phyloP scores from a whole-genome alignment of 1,140 invertebrate genomes.

The Tachypleus tridentatus region DNA sequence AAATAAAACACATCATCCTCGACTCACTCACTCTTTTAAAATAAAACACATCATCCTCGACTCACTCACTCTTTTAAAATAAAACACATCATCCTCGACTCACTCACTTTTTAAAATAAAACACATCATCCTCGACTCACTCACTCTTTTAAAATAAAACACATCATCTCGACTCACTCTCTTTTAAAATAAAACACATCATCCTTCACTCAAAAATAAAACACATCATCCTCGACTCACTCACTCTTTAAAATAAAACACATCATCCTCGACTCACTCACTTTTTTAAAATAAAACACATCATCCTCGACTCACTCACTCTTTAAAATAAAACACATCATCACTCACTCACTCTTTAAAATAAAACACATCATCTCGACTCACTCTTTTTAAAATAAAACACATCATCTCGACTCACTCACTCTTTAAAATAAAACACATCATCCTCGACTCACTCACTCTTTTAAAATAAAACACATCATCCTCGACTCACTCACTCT shows the following conservation, averaged over 20 bases:
- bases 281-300: conserved; percentile 21
- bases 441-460: conserved; percentile 1
- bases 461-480: conserved; percentile 21
- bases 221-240: background rate
- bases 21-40: conserved; percentile 21
- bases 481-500: conserved; percentile 5
- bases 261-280: background rate
- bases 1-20: background rate
- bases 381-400: too few relatives aligned
- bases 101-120: conserved; percentile 22
- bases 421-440: conserved; percentile 18
- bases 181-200: too few relatives aligned
- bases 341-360: conserved; percentile 19
- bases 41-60: background rate
- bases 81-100: background rate
- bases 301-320: conserved; percentile 1
- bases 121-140: background rate
- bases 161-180: background rate
- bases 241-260: conserved; percentile 19
- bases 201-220: too few relatives aligned
- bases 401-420: background rate
- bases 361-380: background rate
- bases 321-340: conserved; percentile 18
- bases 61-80: conserved; percentile 22
- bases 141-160: conserved; percentile 21